Conservation (phyloP, 2,888 invertebrate species). For the Allolobophora icterica region DNA sequence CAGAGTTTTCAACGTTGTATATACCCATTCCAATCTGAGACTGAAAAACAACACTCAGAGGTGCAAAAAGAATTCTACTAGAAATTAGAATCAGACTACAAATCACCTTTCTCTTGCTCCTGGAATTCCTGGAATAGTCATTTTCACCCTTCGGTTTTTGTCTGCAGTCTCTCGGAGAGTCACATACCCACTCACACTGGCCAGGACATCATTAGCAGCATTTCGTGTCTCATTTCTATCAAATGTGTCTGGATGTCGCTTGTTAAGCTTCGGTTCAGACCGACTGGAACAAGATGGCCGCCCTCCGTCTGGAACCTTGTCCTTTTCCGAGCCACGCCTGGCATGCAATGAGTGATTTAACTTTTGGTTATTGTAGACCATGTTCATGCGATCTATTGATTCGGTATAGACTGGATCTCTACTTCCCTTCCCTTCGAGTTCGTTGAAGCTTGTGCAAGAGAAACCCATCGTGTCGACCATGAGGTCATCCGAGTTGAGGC, state of each 20-base stretch:
- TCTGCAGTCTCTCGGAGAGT: neutral
- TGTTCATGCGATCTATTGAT: neutral
- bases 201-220: neutral
- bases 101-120: neutral
- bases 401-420: neutral
- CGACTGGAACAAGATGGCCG: neutral
- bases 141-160: neutral
- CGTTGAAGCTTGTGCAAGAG: neutral
- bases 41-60: too few species aligned
- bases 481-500: slow-evolving; percentile 31
- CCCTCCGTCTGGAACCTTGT: neutral
- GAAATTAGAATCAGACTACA: neutral
- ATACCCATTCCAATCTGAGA: too few species aligned
- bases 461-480: slow-evolving; percentile 47
- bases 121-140: neutral
- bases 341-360: neutral
- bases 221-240: neutral
- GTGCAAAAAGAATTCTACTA: too few species aligned
- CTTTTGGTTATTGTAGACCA: neutral
- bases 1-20: too few species aligned
- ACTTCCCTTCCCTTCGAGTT: neutral
- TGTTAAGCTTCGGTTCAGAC: neutral
- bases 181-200: neutral
- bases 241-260: neutral
- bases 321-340: neutral